Conservation (phyloP, 1,140 invertebrate species). For the Medauroidea extradentata region DNA sequence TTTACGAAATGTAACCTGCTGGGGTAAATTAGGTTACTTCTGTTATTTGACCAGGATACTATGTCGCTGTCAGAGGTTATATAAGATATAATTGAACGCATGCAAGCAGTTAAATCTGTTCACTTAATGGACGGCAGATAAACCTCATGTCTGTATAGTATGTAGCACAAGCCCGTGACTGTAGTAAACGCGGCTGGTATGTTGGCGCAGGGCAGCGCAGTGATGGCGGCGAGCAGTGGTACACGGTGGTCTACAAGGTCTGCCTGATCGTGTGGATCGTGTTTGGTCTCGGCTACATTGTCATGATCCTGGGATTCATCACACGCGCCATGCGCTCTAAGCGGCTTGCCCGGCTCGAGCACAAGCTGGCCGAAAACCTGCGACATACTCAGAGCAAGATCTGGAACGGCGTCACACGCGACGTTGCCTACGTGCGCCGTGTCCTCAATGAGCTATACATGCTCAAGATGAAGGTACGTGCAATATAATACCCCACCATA, state of each 20-base stretch:
- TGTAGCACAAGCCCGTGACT: no score
- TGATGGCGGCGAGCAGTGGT: conserved; percentile 49
- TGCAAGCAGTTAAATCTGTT: no score
- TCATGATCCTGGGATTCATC: conserved; percentile 89
- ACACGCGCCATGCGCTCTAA: conserved; percentile 68
- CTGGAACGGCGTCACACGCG: conserved; percentile 69
- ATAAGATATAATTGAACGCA: no score
- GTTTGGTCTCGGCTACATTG: conserved; percentile 83
- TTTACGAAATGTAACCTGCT: no score
- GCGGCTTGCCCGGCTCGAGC: conserved; percentile 66
- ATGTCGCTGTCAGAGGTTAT: no score
- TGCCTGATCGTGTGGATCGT: conserved; percentile 81
- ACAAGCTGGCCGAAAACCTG: conserved; percentile 58
- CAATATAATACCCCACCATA: no score
- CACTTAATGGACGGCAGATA: no score
- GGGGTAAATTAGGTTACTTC: no score
- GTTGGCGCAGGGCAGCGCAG: conserved; percentile 5
- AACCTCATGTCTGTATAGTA: no score
- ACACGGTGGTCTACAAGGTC: conserved; percentile 63
- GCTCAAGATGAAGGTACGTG: conserved; percentile 68
- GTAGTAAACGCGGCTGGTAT: no score
- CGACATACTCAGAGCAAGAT: conserved; percentile 68
- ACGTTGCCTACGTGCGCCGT: conserved; percentile 64
- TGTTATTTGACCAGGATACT: no score
- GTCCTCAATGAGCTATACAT: conserved; percentile 74